Evolutionary conservation across 2,888 invertebrate species (phyloP), one percentile per base, ranked within the genome.

Genomic region (Parthenolecanium corni): DNA sequence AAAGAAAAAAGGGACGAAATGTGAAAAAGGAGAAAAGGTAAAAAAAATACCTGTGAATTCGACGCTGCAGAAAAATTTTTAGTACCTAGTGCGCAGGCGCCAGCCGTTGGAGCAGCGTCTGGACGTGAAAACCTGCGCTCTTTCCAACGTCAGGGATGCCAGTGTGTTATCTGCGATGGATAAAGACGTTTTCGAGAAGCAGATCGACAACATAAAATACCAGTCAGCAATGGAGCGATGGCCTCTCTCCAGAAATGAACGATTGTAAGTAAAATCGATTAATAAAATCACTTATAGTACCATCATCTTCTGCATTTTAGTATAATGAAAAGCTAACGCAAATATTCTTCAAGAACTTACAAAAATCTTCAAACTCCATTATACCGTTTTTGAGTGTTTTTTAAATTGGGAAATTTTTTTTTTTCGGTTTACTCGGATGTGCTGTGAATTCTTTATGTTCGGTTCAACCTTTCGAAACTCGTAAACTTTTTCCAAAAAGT

Each of bases 171-270:
- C 88, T 84, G 84, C 85, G 84, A 94, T 94, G 94, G 94, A 94
- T 82, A 93, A 93, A 81, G 91, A 93, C 85, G 92, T 92, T 81
- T 81, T 94, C 80, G 91, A 93, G 82, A 91, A 92, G 82, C 93
- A 92, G 81, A 93, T 94, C 76, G 94, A 94, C 77, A 92, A 92
- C 79, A 91, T 94, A 88, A 91, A 92, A 79, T 92, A 92, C 79
- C 94, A 94, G 79, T 91, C 93, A 71, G 86, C 91, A 73, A 93
- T 94, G 90, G 93, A 94, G 79, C 86, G 94, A 77, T 92, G 92
- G 89, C 92, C 93, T 68, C 82, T 94, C 71, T 93, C 92, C 73
- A 91, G 91, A 79, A 90, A 90, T 77, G 94, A 93, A 76, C 87
- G 89, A 73, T 93, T 93, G 94, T 94, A 82, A 92, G 93, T 92